phyloP scores from a whole-genome alignment of 2,888 invertebrate genomes.

The Drosophila mettleri region DNA sequence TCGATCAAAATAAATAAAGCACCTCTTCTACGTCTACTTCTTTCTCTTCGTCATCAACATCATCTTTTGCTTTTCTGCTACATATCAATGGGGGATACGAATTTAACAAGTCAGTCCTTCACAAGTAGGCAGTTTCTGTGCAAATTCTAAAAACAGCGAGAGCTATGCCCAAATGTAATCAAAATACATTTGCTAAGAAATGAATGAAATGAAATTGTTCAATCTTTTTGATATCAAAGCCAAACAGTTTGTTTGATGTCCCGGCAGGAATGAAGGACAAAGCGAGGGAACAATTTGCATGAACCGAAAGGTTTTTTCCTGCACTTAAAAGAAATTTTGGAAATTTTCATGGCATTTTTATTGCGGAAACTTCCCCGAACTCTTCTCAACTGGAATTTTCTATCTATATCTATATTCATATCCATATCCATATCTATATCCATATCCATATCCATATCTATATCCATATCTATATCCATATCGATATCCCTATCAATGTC shows the following conservation, averaged over 20 bases:
- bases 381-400: too few species aligned
- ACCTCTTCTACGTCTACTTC: neutral
- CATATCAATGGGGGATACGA: slow-evolving; percentile 1
- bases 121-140: neutral
- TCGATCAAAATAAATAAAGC: slow-evolving; percentile 42
- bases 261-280: neutral
- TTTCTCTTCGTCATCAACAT: too few species aligned
- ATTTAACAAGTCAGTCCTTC: slow-evolving; percentile 2
- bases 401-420: too few species aligned
- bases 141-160: slow-evolving; percentile 4
- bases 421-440: too few species aligned
- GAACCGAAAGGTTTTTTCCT: neutral
- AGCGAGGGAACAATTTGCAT: neutral
- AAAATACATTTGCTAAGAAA: slow-evolving; percentile 1
- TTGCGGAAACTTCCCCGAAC: too few species aligned
- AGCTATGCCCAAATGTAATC: slow-evolving; percentile 7
- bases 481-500: neutral
- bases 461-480: neutral
- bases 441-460: too few species aligned
- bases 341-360: neutral
- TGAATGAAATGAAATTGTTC: slow-evolving; percentile 1
- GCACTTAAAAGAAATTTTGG: neutral
- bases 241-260: neutral
- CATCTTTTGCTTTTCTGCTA: slow-evolving; percentile 10
- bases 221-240: neutral